phyloP scores from a whole-genome alignment of 2,888 invertebrate species.

The Onthophagus sagittarius region DNA sequence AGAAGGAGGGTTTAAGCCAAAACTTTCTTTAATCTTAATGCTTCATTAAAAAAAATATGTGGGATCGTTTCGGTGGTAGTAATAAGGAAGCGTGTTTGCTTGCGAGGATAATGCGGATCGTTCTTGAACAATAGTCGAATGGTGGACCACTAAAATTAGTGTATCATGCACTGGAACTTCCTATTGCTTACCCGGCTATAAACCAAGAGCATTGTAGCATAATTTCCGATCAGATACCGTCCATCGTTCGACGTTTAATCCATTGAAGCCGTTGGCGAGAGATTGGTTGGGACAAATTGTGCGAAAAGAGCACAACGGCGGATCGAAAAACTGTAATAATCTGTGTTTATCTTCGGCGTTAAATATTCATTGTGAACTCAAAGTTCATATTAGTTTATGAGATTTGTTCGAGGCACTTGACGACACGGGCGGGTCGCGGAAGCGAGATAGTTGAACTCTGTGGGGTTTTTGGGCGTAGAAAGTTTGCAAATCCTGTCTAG shows the following conservation, averaged over 20 bases:
- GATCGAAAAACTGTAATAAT: not conserved
- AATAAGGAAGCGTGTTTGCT: not conserved
- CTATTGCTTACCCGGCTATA: not conserved
- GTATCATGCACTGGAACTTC: not conserved
- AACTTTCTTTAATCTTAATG: not conserved
- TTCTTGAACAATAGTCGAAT: not conserved
- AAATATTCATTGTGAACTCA: constrained; percentile 9
- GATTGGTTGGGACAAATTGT: not conserved
- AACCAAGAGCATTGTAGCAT: not conserved
- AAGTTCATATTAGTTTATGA: constrained; percentile 14
- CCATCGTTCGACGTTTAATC: not conserved
- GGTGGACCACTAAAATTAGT: not conserved
- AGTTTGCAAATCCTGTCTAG: constrained; percentile 3
- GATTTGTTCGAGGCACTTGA: constrained; percentile 13
- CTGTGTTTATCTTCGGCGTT: constrained; percentile 2
- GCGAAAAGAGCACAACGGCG: not conserved
- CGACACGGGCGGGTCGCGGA: constrained; percentile 6
- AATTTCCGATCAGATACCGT: not conserved
- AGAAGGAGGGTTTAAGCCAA: not conserved
- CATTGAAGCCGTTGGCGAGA: not conserved
- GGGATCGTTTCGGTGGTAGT: not conserved
- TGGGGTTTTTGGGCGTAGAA: constrained; percentile 2
- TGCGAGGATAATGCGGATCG: not conserved
- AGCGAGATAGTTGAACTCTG: constrained; percentile 7
- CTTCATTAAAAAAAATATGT: not conserved